These are phyloP conservation scores for Drosophila subpulchrella DNA, from an alignment of 1,140 invertebrate genomes.

Conservation along the genomic window DNA sequence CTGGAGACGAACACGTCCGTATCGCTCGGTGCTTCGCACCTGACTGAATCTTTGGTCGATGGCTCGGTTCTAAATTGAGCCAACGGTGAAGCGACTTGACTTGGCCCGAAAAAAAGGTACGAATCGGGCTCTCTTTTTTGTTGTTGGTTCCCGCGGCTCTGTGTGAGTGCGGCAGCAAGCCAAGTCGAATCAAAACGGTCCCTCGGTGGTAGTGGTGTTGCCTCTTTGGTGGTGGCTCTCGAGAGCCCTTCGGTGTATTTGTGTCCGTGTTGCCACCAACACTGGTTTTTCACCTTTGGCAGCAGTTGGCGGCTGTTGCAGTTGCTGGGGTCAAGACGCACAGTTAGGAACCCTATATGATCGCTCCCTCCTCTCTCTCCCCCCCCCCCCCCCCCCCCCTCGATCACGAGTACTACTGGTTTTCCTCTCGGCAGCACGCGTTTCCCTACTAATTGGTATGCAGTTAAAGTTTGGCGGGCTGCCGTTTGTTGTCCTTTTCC, in stretches of 20 bases:
- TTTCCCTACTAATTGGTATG: constrained; percentile 82
- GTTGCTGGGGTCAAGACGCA: constrained; percentile 79
- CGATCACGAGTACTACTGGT: constrained; percentile 25
- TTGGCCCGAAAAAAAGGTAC: constrained; percentile 37
- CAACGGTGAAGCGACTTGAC: constrained; percentile 75
- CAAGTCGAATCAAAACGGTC: constrained; percentile 77
- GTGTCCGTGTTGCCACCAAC: constrained; percentile 70
- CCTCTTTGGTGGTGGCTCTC: constrained; percentile 39
- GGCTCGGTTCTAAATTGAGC: constrained; percentile 79
- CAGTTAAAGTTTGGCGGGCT: constrained; percentile 77
- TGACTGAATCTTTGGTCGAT: constrained; percentile 84
- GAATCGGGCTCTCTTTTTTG: constrained; percentile 75
- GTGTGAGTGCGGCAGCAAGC: constrained; percentile 53
- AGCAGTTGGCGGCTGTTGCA: constrained; percentile 73
- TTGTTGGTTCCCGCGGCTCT: constrained; percentile 1
- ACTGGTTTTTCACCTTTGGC: constrained; percentile 83
- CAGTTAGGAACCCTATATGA: constrained; percentile 58
- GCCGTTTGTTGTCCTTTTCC: constrained; percentile 57
- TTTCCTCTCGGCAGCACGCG: constrained; percentile 74
- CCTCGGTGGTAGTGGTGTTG: constrained; percentile 44
- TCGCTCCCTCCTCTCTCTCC: background rate
- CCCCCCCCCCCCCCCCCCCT: too few relatives aligned
- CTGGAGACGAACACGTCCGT: constrained; percentile 80
- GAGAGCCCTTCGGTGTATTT: constrained; percentile 10
- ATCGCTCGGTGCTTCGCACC: constrained; percentile 84